Base-by-base conservation (phyloP, 2,797 vertebrate species). In the Anableps anableps region DNA sequence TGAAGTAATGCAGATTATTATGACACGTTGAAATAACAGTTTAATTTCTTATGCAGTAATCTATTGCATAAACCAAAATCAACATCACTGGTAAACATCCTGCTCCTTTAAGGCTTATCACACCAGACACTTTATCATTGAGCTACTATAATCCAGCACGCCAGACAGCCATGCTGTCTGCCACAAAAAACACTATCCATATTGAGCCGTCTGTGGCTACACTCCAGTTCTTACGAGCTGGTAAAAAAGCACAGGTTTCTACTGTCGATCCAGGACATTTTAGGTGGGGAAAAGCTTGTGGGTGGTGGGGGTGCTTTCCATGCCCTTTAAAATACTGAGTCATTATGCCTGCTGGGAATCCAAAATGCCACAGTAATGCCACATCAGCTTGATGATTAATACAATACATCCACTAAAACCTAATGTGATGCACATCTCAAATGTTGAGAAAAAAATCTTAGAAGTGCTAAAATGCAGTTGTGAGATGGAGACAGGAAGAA, bases 261-360 rank as follows among this genome's bases (percentile, higher is more conserved):
- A 26, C 79, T 75, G 86, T 79, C 80, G 85, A 84, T 85, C 76
- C 26, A 8, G 79, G 87, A 76, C 66, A 83, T 79, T 85, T 85
- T 38, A 76, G 77, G 85, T 81, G 79, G 81, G 76, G 6, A 45
- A 75, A 34, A 75, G 75, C 83, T 88, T 41, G 88, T 86, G 87
- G 90, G 88, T 81, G 88, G 88, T 73, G 62, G n/a, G 3, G 55
- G 81, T 75, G 73, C 80, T 89, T 89, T 79, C 72, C 74, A 26
- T 92, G 90, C 85, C 89, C 89, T 94, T 92, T 92, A 85, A 88
- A 73, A 87, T 74, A 87, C 85, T 87, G 82, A 84, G 77, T 78
- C 81, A 79, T 82, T 50, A 41, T 43, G 80, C 86, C 89, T 87
- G 80, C 76, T 13, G 74, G 88, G 85, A 90, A 87, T 74, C 45